Conservation (phyloP, 2,113 vertebrate genomes). For the Merops nubicus region DNA sequence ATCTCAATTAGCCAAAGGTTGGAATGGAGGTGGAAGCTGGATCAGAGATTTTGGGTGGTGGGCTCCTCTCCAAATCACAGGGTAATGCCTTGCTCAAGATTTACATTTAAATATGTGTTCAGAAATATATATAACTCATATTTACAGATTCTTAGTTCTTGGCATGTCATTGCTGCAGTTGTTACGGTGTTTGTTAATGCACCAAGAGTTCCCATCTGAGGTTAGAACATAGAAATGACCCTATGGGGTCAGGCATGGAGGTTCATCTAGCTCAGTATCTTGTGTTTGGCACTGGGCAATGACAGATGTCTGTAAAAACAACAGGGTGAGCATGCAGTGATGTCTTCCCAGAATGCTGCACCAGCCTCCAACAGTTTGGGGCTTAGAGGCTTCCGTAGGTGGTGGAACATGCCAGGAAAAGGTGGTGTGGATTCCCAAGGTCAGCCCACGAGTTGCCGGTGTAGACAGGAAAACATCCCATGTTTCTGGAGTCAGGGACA, state of each 20-base stretch:
- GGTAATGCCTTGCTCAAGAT: neutral
- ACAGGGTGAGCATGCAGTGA: fast-evolving
- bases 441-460: neutral
- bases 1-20: neutral
- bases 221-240: neutral
- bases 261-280: neutral
- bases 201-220: neutral
- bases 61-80: neutral
- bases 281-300: neutral
- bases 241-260: neutral
- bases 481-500: neutral
- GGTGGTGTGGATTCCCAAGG: neutral
- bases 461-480: neutral
- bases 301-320: neutral
- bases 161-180: fast-evolving
- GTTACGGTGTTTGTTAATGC: neutral
- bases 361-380: neutral
- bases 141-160: neutral
- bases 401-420: neutral
- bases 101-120: neutral
- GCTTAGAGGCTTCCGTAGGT: neutral
- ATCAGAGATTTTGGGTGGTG: neutral
- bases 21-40: neutral
- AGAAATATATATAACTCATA: neutral
- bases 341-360: neutral